Evolutionary conservation across 2,888 invertebrate species (phyloP).

Genomic region (Unio delphinus): DNA sequence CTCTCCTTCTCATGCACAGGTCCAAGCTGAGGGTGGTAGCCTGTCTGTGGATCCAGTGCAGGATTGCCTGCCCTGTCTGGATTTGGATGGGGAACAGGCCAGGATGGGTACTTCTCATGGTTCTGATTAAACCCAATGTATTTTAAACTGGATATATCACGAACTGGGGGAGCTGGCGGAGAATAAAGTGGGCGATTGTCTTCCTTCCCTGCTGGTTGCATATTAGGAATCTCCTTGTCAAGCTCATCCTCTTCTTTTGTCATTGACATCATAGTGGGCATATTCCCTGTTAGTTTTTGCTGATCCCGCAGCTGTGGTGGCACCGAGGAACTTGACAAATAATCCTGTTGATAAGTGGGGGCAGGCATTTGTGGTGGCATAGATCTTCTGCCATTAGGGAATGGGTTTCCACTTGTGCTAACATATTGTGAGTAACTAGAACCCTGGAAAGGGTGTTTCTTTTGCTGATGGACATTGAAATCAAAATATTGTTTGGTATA

Average conservation of each 20-base stretch:
- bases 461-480: too few relatives aligned
- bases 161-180: constrained; percentile 74
- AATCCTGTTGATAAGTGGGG: constrained; percentile 4
- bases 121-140: constrained; percentile 78
- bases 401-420: too few relatives aligned
- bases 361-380: constrained; percentile 40
- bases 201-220: constrained; percentile 29
- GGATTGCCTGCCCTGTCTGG: constrained; percentile 44
- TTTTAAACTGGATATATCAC: constrained; percentile 80
- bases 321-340: constrained; percentile 1
- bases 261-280: constrained; percentile 29
- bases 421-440: too few relatives aligned
- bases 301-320: constrained; percentile 15
- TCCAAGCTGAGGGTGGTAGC: constrained; percentile 29
- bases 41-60: constrained; percentile 74
- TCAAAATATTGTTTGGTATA: constrained; percentile 21
- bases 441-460: too few relatives aligned
- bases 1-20: constrained; percentile 30
- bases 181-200: constrained; percentile 37
- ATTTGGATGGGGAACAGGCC: constrained; percentile 78
- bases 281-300: constrained; percentile 16
- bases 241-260: constrained; percentile 44
- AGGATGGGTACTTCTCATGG: constrained; percentile 83
- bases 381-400: constrained; percentile 21
- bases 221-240: constrained; percentile 33